These are phyloP conservation scores for Mellilla xanthometata DNA, from an alignment of 2,888 invertebrate genomes.

Conservation along the genomic window DNA sequence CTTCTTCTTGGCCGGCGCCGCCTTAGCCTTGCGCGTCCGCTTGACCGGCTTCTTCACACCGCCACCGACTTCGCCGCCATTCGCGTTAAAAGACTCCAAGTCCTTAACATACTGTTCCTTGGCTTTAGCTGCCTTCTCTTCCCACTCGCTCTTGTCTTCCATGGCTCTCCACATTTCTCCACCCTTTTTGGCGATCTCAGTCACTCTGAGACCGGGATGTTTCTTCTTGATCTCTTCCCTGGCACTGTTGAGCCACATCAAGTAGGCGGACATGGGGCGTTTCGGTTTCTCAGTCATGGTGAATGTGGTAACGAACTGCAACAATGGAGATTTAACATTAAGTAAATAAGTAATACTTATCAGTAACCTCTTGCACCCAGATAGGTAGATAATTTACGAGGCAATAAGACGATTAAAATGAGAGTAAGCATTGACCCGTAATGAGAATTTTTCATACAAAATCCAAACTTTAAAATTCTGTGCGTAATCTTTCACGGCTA, in stretches of 20 bases:
- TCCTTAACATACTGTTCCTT: slow-evolving; percentile 92
- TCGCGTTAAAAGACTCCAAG: slow-evolving; percentile 91
- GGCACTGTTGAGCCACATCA: slow-evolving; percentile 93
- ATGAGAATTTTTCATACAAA: no score
- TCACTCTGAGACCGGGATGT: slow-evolving; percentile 91
- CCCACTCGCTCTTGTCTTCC: slow-evolving; percentile 94
- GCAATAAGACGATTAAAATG: no score
- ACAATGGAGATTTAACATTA: background rate
- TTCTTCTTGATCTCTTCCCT: slow-evolving; percentile 92
- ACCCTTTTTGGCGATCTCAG: slow-evolving; percentile 95
- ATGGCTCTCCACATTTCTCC: slow-evolving; percentile 95
- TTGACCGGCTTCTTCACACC: slow-evolving; percentile 70
- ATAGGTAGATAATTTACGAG: no score
- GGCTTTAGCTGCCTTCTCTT: slow-evolving; percentile 89
- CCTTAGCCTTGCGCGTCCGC: slow-evolving; percentile 61
- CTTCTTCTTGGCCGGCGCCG: slow-evolving; percentile 42
- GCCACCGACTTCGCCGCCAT: slow-evolving; percentile 69
- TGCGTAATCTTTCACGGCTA: no score
- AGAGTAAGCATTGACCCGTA: no score
- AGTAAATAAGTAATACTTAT: no score
- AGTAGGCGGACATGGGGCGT: slow-evolving; percentile 92
- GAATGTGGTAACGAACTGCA: slow-evolving; percentile 2
- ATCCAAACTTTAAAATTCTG: no score
- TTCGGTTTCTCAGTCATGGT: slow-evolving; percentile 91
- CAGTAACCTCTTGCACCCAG: background rate